Evolutionary conservation across 1,140 invertebrate genomes (phyloP).

Genomic region (Macrobrachium nipponense): DNA sequence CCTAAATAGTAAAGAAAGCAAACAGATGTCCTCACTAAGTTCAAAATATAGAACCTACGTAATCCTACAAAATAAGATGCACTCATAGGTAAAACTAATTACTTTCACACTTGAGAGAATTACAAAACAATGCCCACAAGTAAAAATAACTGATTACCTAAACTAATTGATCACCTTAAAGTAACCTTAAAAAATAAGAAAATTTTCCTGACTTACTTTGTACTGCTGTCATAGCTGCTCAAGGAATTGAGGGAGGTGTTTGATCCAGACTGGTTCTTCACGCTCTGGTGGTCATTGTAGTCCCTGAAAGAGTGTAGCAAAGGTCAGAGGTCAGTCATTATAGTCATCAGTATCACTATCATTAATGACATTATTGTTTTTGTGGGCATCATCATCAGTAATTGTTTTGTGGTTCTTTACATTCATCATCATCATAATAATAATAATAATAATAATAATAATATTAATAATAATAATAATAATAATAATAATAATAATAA

Average conservation of each 20-base stretch:
- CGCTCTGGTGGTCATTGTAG: conserved; percentile 53
- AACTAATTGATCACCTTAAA: background rate
- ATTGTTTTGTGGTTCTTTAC: too few species aligned
- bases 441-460: background rate
- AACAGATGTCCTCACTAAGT: too few species aligned
- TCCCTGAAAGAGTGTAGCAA: conserved; percentile 24
- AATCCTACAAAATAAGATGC: too few species aligned
- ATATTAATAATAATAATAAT: background rate
- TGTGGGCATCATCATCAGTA: background rate
- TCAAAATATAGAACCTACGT: too few species aligned
- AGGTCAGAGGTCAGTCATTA: background rate
- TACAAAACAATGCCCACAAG: background rate
- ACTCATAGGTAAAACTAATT: too few species aligned
- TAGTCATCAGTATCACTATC: background rate
- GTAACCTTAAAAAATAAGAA: background rate
- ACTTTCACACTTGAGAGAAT: background rate
- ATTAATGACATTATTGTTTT: background rate
- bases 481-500: too few species aligned
- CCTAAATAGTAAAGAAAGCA: too few species aligned
- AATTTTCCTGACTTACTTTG: conserved; percentile 34
- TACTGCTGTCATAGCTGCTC: conserved; percentile 34
- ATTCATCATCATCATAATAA: background rate
- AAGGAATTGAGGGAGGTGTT: conserved; percentile 50
- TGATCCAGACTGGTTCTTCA: conserved; percentile 44
- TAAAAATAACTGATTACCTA: background rate